A percentile compares a stretch with the other conserved stretches of the same genome.
These are phyloP conservation scores for Erinaceus europaeus DNA, from an alignment of 2,113 vertebrate genomes.

Conservation along the genomic window DNA sequence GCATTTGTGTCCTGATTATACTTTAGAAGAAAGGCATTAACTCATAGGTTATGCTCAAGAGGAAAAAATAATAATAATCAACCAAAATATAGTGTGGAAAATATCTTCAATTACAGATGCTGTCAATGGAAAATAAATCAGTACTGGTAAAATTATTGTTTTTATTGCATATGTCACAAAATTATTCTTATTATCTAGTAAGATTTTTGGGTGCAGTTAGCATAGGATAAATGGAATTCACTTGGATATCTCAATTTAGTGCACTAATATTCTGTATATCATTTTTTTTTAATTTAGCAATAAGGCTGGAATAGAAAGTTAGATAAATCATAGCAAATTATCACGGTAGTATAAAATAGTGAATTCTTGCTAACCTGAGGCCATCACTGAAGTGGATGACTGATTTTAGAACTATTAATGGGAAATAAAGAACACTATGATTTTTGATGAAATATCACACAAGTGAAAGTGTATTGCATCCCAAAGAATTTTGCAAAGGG, in stretches of 20 bases:
- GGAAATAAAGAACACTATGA: background rate
- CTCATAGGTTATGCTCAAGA: background rate
- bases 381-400: background rate
- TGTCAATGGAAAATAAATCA: background rate
- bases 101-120: background rate
- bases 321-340: background rate
- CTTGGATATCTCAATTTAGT: background rate
- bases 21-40: background rate
- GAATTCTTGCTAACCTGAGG: background rate
- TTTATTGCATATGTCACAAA: background rate
- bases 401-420: background rate
- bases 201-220: background rate
- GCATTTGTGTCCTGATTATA: background rate
- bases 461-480: background rate
- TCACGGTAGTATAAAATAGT: background rate
- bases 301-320: background rate
- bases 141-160: background rate
- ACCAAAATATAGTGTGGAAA: background rate
- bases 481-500: background rate
- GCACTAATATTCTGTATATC: background rate
- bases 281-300: background rate
- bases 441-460: background rate
- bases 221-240: background rate
- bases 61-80: constrained; percentile 37
- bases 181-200: background rate